Base-by-base conservation (phyloP, 2,888 invertebrate genomes). In the Venusia cambrica region DNA sequence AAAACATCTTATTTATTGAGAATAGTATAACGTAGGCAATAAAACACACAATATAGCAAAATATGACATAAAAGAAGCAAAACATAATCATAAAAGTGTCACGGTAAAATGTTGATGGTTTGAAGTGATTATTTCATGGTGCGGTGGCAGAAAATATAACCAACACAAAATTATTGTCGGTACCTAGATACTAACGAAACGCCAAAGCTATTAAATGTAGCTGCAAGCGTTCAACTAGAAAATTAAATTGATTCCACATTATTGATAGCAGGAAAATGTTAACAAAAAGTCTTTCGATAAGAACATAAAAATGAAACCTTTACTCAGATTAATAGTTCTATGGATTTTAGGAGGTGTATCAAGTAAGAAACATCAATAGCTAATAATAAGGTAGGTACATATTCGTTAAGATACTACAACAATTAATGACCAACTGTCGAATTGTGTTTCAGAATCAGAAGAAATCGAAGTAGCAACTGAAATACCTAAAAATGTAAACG, bases 381-480 rank as follows among this genome's bases (percentile, higher is more conserved):
- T 15, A 1, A 3, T n/a, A n/a, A n/a, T n/a, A n/a, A n/a, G n/a
- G n/a, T n/a, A n/a, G n/a, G n/a, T n/a, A n/a, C n/a, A n/a, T n/a
- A n/a, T n/a, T n/a, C n/a, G n/a, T n/a, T n/a, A n/a, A n/a, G n/a
- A n/a, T n/a, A n/a, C n/a, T n/a, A n/a, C n/a, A n/a, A n/a, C n/a
- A n/a, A n/a, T n/a, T n/a, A n/a, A n/a, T n/a, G n/a, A n/a, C n/a
- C n/a, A n/a, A n/a, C n/a, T n/a, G n/a, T n/a, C n/a, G n/a, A n/a
- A 7, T 24, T 8, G 1, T 17, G 4, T 69, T 62, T 14, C 48
- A 76, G 76, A 47, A 28, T 45, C 46, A 16, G 15, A 46, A 17
- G 48, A 59, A n/a, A 59, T 73, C 26, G 43, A 62, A 6, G 51
- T 61, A 37, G 54, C 52, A 1, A 68, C 72, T 1, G 62, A 56